These are phyloP conservation scores for Nicator chloris DNA, from an alignment of 2,113 vertebrate genomes.

Conservation along the genomic window DNA sequence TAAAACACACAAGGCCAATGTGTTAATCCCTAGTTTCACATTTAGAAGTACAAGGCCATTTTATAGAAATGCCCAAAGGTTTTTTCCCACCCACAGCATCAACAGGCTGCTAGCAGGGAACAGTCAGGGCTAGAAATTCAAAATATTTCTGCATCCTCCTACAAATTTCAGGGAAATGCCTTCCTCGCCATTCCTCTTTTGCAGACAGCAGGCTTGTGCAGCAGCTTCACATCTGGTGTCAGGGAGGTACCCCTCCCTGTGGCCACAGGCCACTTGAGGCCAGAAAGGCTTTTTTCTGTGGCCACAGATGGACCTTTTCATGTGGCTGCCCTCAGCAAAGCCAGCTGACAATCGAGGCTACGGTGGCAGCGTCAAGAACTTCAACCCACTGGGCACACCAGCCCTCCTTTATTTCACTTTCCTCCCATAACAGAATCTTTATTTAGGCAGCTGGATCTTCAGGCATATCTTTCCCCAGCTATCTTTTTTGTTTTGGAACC, in stretches of 20 bases:
- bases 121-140: not conserved
- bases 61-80: not conserved
- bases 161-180: not conserved
- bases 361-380: not conserved
- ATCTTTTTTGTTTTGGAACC: not conserved
- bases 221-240: not conserved
- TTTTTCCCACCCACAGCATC: not conserved
- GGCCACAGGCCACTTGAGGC: not conserved
- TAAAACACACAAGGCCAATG: not conserved
- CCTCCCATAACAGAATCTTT: not conserved
- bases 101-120: not conserved
- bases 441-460: not conserved
- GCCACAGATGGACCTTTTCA: not conserved
- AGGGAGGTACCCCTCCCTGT: not conserved
- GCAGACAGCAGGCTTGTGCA: not conserved
- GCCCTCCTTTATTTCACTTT: not conserved
- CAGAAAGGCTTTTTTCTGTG: not conserved
- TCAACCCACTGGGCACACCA: not conserved
- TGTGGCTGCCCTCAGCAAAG: not conserved
- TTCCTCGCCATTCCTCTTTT: not conserved
- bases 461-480: not conserved
- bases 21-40: not conserved
- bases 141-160: not conserved
- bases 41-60: not conserved
- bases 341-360: not conserved